Base-by-base conservation (phyloP, 37 sponge, comb jelly and placozoan species). In the Crambe crambe region DNA sequence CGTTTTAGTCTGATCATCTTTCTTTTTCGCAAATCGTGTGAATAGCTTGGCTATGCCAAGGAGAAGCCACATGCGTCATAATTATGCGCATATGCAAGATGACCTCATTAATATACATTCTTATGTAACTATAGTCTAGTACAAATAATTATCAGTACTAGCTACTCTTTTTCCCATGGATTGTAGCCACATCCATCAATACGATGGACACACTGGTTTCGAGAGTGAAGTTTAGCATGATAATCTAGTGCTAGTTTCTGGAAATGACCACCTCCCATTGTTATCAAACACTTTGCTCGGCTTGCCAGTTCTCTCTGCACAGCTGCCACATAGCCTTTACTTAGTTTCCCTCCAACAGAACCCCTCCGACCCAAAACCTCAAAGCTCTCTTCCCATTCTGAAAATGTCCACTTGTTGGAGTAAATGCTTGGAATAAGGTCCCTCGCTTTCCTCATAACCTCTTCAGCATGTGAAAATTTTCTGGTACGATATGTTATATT, bases 211-310 rank as follows among this genome's bases (percentile, higher is more conserved):
- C 51, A 47, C 10, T 47, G 51, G 6, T 47, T 47, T 47, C 51
- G 6, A 12, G 51, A 12, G 12, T 47, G 51, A 47, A 15, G 12
- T 47, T 47, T 47, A 47, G 6, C 61, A 60, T 60, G 27, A 3
- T 65, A 34, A 30, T 65, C 32, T 31, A 85, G 63, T 29, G 63
- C 72, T 61, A 85, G 0, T 37, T 62, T n/a, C 63, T 85, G 85
- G 41, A 72, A 77, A 31, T 85, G 72, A 18, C 78, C 85, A 15
- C 78, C 85, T 36, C 78, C 85, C 71, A 77, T 59, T 0, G 42
- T 29, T 29, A 85, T 70, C 3, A 77, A 30, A 29, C 78, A 85
- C 37, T 42, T 36, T 20, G 70, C 35, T 42, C 18, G 10, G 3
- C 51, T 36, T 3, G 70, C 84, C 21, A 76, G 34, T 3, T 76